Conservation (phyloP, 2,113 vertebrate genomes). For the Corythornis vintsioides region DNA sequence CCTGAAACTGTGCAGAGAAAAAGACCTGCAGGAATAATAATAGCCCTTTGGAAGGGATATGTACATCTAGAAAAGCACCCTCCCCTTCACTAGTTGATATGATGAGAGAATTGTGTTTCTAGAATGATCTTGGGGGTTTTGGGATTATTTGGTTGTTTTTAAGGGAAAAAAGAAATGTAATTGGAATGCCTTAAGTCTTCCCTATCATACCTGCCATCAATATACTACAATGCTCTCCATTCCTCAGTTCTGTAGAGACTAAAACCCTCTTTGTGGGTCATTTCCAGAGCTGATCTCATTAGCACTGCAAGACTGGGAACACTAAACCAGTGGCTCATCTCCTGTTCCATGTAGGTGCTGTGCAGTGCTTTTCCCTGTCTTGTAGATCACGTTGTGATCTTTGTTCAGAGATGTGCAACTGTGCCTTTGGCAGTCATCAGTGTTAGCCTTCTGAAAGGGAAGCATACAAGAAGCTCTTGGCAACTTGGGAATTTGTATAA, state of each 20-base stretch:
- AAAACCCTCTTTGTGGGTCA: not conserved
- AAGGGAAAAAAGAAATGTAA: not conserved
- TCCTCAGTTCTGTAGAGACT: not conserved
- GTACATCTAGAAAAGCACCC: accelerated
- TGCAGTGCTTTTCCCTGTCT: not conserved
- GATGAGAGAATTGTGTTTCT: not conserved
- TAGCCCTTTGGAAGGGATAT: not conserved
- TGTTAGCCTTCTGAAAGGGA: not conserved
- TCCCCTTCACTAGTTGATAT: not conserved
- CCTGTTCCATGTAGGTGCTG: not conserved
- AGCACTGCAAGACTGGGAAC: not conserved
- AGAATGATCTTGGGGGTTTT: not conserved
- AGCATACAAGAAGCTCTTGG: not conserved
- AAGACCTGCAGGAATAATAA: not conserved
- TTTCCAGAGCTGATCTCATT: not conserved
- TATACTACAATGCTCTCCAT: not conserved
- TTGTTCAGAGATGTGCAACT: not conserved
- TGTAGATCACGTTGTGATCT: not conserved
- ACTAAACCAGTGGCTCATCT: not conserved
- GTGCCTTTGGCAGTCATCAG: not conserved
- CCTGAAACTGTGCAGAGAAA: not conserved
- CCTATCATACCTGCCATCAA: not conserved
- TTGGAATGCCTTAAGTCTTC: not conserved
- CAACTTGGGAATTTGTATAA: not conserved
- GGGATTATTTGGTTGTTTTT: not conserved